Percentiles rank a stretch among this genome's conserved stretches.
Evolutionary conservation across 2,888 invertebrate genomes (phyloP).

Genomic region (Mythimna albipuncta): DNA sequence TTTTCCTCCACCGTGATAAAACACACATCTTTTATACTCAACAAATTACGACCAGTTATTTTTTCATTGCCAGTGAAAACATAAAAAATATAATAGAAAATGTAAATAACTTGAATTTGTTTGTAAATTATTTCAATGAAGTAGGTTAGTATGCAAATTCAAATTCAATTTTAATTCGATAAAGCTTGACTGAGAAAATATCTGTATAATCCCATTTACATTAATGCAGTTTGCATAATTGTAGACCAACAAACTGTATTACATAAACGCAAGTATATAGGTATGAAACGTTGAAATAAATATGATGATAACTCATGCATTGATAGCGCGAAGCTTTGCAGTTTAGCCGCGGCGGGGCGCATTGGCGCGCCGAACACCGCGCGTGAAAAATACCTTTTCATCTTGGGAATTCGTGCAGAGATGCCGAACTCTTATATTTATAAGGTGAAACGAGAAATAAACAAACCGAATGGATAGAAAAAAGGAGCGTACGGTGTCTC

Average conservation of each 20-base stretch:
- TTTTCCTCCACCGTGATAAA: conserved; percentile 56
- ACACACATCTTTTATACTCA: conserved; percentile 44
- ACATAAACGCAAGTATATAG: conserved; percentile 17
- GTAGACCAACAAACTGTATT: conserved; percentile 17
- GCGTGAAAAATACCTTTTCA: conserved; percentile 88
- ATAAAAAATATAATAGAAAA: conserved; percentile 9
- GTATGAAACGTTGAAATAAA: conserved; percentile 51
- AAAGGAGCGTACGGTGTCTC: conserved; percentile 73
- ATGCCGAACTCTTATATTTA: conserved; percentile 88
- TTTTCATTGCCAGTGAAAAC: conserved; percentile 2
- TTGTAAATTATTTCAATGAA: conserved; percentile 9
- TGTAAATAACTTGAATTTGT: conserved; percentile 19
- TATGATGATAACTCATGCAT: conserved; percentile 69
- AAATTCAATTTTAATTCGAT: conserved; percentile 51
- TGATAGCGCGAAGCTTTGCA: conserved; percentile 76
- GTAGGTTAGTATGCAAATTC: conserved; percentile 22
- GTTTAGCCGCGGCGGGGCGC: conserved; percentile 72
- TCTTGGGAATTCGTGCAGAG: conserved; percentile 88
- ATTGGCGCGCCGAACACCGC: conserved; percentile 73
- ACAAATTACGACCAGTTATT: neutral
- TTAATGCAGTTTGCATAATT: conserved; percentile 41
- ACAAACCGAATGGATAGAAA: conserved; percentile 86
- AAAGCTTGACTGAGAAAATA: conserved; percentile 34
- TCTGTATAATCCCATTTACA: conserved; percentile 33
- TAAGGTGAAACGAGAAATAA: conserved; percentile 87